These are phyloP conservation scores for Delphinus delphis DNA, from an alignment of 2,113 vertebrate genomes.

Conservation along the genomic window DNA sequence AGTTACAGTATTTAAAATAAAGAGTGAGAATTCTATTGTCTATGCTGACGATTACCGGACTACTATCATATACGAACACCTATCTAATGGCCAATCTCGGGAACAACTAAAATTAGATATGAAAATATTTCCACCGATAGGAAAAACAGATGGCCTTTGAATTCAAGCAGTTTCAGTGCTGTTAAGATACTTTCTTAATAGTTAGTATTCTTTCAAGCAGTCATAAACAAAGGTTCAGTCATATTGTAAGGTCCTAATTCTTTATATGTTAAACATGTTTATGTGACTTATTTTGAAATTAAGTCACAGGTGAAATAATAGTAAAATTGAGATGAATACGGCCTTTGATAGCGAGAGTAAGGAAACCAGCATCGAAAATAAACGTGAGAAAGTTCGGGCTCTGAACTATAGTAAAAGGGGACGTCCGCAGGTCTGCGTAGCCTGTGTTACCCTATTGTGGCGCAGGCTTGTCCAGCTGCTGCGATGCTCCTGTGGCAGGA, in stretches of 20 bases:
- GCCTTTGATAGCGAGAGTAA: neutral
- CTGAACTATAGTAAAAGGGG: neutral
- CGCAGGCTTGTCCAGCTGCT: rapidly evolving
- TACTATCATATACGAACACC: neutral
- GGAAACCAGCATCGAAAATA: neutral
- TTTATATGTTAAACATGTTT: neutral
- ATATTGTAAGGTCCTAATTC: neutral
- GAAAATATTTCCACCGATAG: neutral
- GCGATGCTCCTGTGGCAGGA: neutral
- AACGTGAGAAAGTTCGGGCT: neutral
- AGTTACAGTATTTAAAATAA: neutral
- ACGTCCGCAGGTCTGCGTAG: rapidly evolving
- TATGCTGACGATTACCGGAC: too few relatives aligned
- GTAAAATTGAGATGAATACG: neutral
- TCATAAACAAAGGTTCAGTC: neutral
- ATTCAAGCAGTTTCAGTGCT: neutral
- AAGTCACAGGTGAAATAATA: neutral
- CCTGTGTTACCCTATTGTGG: neutral
- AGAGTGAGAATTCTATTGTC: neutral
- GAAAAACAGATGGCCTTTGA: neutral
- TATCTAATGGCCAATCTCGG: neutral
- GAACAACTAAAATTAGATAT: neutral
- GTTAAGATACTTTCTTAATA: neutral
- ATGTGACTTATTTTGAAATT: neutral
- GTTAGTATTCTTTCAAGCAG: neutral